Evolutionary conservation across 2,888 invertebrate genomes (phyloP).

Genomic region (Phyllotreta striolata): DNA sequence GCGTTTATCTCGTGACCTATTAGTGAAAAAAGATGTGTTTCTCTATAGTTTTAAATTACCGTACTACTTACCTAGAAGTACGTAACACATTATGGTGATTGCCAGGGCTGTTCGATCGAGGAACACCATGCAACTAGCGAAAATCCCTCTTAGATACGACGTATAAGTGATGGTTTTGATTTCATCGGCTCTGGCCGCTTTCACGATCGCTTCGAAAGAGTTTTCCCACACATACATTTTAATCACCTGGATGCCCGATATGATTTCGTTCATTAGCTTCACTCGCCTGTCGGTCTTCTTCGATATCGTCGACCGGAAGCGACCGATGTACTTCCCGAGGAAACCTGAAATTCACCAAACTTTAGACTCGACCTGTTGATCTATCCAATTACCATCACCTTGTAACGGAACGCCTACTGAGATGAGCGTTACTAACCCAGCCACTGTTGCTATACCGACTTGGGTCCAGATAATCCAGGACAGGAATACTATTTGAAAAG

Average conservation of each 20-base stretch:
- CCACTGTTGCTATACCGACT: constrained; percentile 74
- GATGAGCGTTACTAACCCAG: constrained; percentile 73
- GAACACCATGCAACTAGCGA: constrained; percentile 72
- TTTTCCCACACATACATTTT: constrained; percentile 62
- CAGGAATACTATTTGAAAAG: constrained; percentile 70
- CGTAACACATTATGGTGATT: constrained; percentile 77
- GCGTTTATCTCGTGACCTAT: constrained; percentile 69
- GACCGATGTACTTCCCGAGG: constrained; percentile 76
- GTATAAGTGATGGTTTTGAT: constrained; percentile 69
- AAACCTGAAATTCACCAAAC: constrained; percentile 45
- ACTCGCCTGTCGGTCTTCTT: constrained; percentile 83
- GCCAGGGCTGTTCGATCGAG: constrained; percentile 84
- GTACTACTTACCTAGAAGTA: constrained; percentile 75
- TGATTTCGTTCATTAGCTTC: constrained; percentile 86
- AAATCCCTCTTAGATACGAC: constrained; percentile 71
- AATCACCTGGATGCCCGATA: constrained; percentile 87
- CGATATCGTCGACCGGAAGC: constrained; percentile 76
- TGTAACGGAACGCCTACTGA: constrained; percentile 81
- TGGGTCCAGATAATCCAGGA: constrained; percentile 79
- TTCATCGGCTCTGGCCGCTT: constrained; percentile 72
- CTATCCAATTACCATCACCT: constrained; percentile 62
- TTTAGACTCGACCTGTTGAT: background rate
- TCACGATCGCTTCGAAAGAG: constrained; percentile 81
- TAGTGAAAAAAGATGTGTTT: no score
- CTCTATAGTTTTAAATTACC: no score